A percentile compares a stretch with the other conserved stretches of the same genome.
Evolutionary conservation across 2,888 invertebrate genomes (phyloP).

Genomic region (Masnerella sp.): DNA sequence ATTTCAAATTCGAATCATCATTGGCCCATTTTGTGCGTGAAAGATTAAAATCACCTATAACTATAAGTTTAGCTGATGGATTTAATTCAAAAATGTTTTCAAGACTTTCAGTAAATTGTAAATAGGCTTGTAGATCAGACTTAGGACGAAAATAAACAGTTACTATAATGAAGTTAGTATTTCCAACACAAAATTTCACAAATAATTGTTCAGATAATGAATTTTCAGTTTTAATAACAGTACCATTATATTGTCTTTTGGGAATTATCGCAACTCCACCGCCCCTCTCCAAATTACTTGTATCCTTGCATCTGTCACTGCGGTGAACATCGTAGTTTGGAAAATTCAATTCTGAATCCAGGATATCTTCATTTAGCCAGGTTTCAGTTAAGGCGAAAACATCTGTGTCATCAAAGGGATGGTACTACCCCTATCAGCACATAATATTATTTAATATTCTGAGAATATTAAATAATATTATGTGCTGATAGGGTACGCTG

Average conservation of each 20-base stretch:
- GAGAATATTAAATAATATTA: too few relatives aligned
- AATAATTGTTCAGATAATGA: not conserved
- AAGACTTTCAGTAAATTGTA: not conserved
- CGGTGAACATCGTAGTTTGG: not conserved
- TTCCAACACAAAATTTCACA: not conserved
- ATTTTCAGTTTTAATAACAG: not conserved
- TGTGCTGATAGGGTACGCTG: too few relatives aligned
- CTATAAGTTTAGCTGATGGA: not conserved
- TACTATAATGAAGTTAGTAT: not conserved
- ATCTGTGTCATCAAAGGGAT: not conserved
- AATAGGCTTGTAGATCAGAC: not conserved
- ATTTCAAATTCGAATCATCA: not conserved
- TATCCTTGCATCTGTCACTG: not conserved
- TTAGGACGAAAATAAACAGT: not conserved
- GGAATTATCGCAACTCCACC: not conserved
- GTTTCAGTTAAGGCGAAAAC: not conserved
- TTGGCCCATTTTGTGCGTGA: not conserved
- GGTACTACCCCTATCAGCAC: too few relatives aligned
- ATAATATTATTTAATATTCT: too few relatives aligned
- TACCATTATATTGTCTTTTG: not conserved
- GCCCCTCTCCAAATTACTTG: not conserved
- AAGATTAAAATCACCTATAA: not conserved
- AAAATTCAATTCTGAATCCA: not conserved
- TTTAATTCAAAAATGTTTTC: not conserved
- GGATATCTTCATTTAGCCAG: not conserved